Evolutionary conservation across 2,113 vertebrate genomes (phyloP).

Genomic region (Microtus montanus): DNA sequence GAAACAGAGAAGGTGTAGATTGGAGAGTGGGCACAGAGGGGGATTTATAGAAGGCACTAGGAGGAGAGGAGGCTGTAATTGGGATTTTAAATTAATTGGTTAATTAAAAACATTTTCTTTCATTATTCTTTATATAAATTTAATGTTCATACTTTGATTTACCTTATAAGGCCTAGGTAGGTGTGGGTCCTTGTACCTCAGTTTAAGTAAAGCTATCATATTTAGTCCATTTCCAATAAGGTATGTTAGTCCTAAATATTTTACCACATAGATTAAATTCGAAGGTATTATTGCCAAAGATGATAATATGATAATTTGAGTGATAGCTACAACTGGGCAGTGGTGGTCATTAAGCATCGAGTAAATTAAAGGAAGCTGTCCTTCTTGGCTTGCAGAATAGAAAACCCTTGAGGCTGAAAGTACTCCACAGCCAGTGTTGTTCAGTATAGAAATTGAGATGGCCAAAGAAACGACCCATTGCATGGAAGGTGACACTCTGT

Average conservation of each 20-base stretch:
- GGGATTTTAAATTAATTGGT: too few relatives aligned
- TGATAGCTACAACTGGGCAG: background rate
- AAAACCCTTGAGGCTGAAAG: background rate
- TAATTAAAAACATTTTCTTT: background rate
- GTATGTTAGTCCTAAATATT: background rate
- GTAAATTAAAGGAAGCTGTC: background rate
- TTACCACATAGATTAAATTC: background rate
- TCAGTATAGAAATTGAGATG: background rate
- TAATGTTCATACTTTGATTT: background rate
- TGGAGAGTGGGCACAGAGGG: too few relatives aligned
- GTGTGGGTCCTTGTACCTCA: background rate
- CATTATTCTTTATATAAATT: background rate
- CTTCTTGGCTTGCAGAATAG: background rate
- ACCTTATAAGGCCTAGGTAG: background rate
- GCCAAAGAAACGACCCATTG: constrained; percentile 61
- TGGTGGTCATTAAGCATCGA: background rate
- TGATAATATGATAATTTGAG: background rate
- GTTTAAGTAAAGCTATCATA: background rate
- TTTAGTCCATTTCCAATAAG: background rate
- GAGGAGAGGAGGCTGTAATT: too few relatives aligned
- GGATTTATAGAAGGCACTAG: too few relatives aligned
- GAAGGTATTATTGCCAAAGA: background rate
- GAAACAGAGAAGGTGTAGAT: too few relatives aligned
- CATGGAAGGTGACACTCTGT: constrained; percentile 82
- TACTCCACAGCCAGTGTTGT: background rate